These are phyloP conservation scores for Mesembrinibis cayennensis DNA, from an alignment of 2,113 vertebrate genomes.

Conservation along the genomic window DNA sequence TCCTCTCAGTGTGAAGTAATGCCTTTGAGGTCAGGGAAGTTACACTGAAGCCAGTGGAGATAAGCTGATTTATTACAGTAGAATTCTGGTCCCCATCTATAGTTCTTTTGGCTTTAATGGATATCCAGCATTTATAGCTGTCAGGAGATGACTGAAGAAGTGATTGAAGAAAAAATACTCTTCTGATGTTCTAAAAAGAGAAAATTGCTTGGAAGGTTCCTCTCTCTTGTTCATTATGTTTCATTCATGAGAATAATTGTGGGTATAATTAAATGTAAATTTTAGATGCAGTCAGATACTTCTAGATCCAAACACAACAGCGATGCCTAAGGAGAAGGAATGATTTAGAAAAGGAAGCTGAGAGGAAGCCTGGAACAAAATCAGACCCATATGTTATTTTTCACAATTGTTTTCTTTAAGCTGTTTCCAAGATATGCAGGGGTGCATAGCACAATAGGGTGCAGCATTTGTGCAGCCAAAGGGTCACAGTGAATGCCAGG, in stretches of 20 bases:
- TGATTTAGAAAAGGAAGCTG: constrained; percentile 17
- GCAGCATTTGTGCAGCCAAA: not conserved
- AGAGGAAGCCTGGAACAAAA: not conserved
- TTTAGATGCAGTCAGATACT: not conserved
- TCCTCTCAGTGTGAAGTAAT: not conserved
- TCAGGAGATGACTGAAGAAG: not conserved
- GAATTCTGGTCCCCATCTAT: not conserved
- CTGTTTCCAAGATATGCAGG: not conserved
- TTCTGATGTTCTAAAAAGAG: not conserved
- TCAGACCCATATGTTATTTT: not conserved
- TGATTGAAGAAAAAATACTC: not conserved
- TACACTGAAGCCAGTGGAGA: not conserved
- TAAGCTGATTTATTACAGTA: not conserved
- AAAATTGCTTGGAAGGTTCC: not conserved
- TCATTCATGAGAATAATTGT: constrained; percentile 33
- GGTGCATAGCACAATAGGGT: not conserved
- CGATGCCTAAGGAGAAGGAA: not conserved
- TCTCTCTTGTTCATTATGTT: not conserved
- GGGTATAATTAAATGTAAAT: constrained; percentile 39
- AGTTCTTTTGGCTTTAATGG: not conserved
- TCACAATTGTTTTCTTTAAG: not conserved
- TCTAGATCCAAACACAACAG: constrained; percentile 11
- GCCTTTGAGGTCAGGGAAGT: not conserved
- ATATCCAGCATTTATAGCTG: not conserved
- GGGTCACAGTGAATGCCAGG: not conserved